Base-by-base conservation (phyloP, 2,113 vertebrate species). In the Catharus fuscescens region DNA sequence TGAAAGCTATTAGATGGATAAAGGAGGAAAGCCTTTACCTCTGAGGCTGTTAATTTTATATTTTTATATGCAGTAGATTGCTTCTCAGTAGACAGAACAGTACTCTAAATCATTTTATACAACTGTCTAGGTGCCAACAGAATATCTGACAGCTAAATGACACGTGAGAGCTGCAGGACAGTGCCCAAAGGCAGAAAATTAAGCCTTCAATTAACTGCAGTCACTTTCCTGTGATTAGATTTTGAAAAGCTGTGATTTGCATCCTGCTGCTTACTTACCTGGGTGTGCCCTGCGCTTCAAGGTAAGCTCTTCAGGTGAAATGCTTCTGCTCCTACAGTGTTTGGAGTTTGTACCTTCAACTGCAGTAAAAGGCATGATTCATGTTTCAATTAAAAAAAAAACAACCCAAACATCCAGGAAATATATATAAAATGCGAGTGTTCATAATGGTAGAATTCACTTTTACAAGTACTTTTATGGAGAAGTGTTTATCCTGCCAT, bases 361-460 rank as follows among this genome's bases (percentile, higher is more conserved):
- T 36, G 82, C 56, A 92, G 44, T 93, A 88, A 88, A 95, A 92
- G 34, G 28, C 38, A 53, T 90, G 96, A 96, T 87, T 97, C 92
- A 90, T 67, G 40, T 69, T 65, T 31, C 32, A 64, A 64, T 48
- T 32, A 8, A 2, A 44, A 70, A 82, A 70, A 82, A 70, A n/a
- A 1, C 1, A 38, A 38, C 34, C 6, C 47, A 77, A 79, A 48
- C 69, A 87, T 80, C 42, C 66, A 72, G 66, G 48, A 92, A 96
- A 95, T 48, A 18, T 72, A 53, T 91, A 60, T 78, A 72, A 88
- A 93, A 88, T 57, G 28, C 57, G 57, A 64, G n/a, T 77, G 32
- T 84, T 79, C 76, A 26, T 59, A 73, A 73, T 47, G 53, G 52
- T 29, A 80, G 88, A 90, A 83, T 80, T 90, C 79, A 53, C 6